Percentiles rank a stretch among this genome's conserved stretches.
Conservation (phyloP, 2,113 vertebrate species). For the Pangasianodon hypophthalmus region DNA sequence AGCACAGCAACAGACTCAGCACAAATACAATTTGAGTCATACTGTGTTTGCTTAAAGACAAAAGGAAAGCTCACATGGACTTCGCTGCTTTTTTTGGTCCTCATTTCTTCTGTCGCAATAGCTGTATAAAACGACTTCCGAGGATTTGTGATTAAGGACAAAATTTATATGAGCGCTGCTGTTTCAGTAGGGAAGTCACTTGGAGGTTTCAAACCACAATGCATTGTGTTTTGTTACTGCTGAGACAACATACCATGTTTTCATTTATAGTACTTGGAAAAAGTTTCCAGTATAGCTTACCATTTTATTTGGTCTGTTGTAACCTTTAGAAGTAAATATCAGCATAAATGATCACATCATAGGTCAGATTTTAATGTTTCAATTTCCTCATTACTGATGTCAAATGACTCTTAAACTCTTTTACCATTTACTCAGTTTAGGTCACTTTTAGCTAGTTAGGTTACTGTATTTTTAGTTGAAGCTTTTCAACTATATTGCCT, state of each 20-base stretch:
- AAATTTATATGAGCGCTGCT: background rate
- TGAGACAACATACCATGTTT: background rate
- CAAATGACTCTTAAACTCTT: background rate
- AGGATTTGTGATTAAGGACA: background rate
- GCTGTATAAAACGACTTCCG: background rate
- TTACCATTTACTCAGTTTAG: background rate
- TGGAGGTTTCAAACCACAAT: background rate
- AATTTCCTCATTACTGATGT: background rate
- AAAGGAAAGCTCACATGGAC: slow-evolving; percentile 6
- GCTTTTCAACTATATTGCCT: background rate
- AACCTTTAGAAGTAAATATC: background rate
- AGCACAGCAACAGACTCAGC: background rate
- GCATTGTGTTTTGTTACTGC: background rate
- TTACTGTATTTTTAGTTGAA: background rate
- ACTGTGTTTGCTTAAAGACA: slow-evolving; percentile 11
- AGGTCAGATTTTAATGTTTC: background rate
- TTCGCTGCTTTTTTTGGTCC: slow-evolving; percentile 2
- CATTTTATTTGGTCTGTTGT: background rate
- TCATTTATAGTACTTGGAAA: background rate
- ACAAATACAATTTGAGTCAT: slow-evolving; percentile 15
- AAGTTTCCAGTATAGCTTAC: background rate
- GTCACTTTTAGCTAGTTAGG: background rate
- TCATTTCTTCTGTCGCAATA: background rate
- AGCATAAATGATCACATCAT: background rate
- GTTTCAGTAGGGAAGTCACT: background rate